phyloP scores from a whole-genome alignment of 2,888 invertebrate genomes.

The Gari tellinella region DNA sequence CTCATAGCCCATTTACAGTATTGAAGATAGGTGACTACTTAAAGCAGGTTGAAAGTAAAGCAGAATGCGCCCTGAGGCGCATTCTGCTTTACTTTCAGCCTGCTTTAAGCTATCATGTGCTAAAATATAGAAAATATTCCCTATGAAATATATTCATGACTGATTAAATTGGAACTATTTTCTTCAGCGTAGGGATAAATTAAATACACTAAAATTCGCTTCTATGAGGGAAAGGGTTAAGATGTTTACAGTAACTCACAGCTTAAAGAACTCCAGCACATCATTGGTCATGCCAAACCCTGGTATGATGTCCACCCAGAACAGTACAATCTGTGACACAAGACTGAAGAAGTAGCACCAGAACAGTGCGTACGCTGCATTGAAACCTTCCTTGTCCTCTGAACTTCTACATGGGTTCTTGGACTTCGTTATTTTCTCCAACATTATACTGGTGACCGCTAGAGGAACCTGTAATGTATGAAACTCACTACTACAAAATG shows the following conservation, averaged over 20 bases:
- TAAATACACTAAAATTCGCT: no score
- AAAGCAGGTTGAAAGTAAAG: no score
- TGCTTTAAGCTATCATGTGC: no score
- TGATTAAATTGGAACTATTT: no score
- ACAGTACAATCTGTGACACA: constrained; percentile 50
- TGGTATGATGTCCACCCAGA: constrained; percentile 75
- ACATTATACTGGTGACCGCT: constrained; percentile 61
- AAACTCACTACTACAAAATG: no score
- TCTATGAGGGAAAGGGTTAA: neutral
- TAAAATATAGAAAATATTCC: no score
- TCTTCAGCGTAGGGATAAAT: no score
- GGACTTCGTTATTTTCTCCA: constrained; percentile 66
- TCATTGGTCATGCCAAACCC: constrained; percentile 69
- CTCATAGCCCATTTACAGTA: no score
- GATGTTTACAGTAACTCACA: constrained; percentile 29
- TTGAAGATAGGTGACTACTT: no score
- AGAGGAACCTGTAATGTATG: constrained; percentile 66
- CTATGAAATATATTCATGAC: no score
- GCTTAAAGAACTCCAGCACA: constrained; percentile 53
- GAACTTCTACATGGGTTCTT: constrained; percentile 1
- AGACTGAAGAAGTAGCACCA: constrained; percentile 66
- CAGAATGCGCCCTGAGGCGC: no score
- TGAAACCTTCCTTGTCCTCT: constrained; percentile 28
- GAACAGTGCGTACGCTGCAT: constrained; percentile 68
- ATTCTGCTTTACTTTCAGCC: no score